Conservation (phyloP, 2,888 invertebrate genomes). For the Athrips mouffetella region DNA sequence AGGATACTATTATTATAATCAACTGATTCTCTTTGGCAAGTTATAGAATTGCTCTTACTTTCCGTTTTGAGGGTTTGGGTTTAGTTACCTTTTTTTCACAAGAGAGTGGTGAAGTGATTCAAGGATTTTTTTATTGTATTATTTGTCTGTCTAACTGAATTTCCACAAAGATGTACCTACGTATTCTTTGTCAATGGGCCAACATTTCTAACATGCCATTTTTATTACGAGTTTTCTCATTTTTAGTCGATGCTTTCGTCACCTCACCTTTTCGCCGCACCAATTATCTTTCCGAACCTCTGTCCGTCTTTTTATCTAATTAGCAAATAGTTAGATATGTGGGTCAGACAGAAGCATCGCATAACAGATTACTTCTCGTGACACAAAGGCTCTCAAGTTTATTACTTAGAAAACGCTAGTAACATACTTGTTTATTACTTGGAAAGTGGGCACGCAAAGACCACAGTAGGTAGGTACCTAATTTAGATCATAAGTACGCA, state of each 20-base stretch:
- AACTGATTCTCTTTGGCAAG: conserved; percentile 21
- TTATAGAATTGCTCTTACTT: too few relatives aligned
- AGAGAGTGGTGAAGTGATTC: too few relatives aligned
- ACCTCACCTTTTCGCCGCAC: neutral
- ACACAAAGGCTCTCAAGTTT: conserved; percentile 57
- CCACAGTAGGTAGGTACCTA: neutral
- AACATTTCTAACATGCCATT: conserved; percentile 8
- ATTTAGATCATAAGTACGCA: neutral
- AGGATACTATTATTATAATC: conserved; percentile 26
- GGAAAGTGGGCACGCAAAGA: conserved; percentile 27
- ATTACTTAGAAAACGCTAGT: conserved; percentile 48
- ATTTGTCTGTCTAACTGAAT: too few relatives aligned
- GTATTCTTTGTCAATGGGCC: conserved; percentile 12
- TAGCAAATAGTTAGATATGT: conserved; percentile 49
- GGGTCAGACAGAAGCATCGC: conserved; percentile 61
- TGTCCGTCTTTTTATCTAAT: conserved; percentile 49
- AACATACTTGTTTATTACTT: too few relatives aligned
- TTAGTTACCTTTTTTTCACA: too few relatives aligned
- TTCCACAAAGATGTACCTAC: neutral
- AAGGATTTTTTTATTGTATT: too few relatives aligned
- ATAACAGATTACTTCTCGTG: conserved; percentile 69
- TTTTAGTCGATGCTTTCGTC: neutral
- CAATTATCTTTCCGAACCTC: conserved; percentile 17
- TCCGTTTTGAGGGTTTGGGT: too few relatives aligned
- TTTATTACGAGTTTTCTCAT: neutral